Conservation (phyloP, 2,797 vertebrate species). For the Propithecus perrieri region DNA sequence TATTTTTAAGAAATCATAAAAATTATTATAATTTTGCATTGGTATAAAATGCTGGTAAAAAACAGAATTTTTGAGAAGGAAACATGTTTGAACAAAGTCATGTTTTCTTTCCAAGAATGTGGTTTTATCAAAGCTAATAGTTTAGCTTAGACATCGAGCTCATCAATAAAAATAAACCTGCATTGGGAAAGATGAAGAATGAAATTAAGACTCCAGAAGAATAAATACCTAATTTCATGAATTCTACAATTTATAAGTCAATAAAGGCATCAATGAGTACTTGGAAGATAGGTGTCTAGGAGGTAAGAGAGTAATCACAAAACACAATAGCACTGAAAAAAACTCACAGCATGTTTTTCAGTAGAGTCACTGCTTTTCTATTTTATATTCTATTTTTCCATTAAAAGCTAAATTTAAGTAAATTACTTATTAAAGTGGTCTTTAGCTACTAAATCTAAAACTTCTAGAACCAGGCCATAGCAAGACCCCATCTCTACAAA, state of each 20-base stretch:
- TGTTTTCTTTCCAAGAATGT: not conserved
- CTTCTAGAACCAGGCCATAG: not conserved
- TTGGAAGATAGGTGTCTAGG: not conserved
- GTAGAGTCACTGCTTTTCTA: not conserved
- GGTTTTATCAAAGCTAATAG: not conserved
- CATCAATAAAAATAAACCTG: not conserved
- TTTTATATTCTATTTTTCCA: not conserved
- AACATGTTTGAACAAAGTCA: not conserved
- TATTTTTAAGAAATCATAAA: not conserved
- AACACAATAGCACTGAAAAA: not conserved
- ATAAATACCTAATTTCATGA: not conserved
- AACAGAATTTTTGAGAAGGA: not conserved
- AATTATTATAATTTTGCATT: not conserved
- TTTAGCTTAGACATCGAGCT: not conserved
- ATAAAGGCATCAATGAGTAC: not conserved
- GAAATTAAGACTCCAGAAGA: not conserved
- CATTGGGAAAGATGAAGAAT: not conserved
- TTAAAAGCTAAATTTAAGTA: constrained; percentile 20
- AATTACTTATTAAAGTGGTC: not conserved
- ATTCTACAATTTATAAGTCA: not conserved
- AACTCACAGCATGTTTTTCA: not conserved
- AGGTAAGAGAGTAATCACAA: not conserved
- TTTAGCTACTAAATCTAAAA: constrained; percentile 29
- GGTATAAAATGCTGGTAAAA: constrained; percentile 1
- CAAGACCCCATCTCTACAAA: not conserved